Conservation (phyloP, 2,888 invertebrate species). For the Amphipoea oculea region DNA sequence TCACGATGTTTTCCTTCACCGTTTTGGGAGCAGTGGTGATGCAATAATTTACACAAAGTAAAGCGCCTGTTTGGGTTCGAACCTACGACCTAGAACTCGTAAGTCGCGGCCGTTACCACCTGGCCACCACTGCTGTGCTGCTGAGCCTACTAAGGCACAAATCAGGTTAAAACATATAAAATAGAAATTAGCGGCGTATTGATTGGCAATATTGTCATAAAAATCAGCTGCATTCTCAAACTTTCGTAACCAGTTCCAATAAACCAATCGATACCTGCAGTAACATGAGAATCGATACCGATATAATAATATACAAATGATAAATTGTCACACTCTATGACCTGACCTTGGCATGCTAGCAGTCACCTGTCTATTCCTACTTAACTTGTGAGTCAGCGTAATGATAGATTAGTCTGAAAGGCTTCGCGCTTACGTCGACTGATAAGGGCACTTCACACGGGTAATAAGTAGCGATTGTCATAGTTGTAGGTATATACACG, state of each 20-base stretch:
- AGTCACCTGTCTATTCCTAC: constrained; percentile 26
- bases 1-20: too few species aligned
- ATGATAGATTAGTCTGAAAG: constrained; percentile 52
- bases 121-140: too few species aligned
- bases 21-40: too few species aligned
- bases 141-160: too few species aligned
- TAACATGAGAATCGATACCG: neutral
- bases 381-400: constrained; percentile 36
- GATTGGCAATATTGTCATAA: neutral
- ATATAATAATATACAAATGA: constrained; percentile 1
- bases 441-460: constrained; percentile 27
- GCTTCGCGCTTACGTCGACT: constrained; percentile 37
- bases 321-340: neutral
- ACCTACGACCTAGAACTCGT: too few species aligned
- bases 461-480: neutral
- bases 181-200: neutral
- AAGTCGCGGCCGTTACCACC: too few species aligned
- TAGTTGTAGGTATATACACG: neutral
- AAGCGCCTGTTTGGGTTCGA: too few species aligned
- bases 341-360: constrained; percentile 34
- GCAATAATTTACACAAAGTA: too few species aligned
- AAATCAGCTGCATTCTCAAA: too few species aligned
- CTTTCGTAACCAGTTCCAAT: neutral
- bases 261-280: neutral
- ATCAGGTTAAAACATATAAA: too few species aligned